phyloP scores from a whole-genome alignment of 2,797 vertebrate species.

The Chrysocyon brachyurus region DNA sequence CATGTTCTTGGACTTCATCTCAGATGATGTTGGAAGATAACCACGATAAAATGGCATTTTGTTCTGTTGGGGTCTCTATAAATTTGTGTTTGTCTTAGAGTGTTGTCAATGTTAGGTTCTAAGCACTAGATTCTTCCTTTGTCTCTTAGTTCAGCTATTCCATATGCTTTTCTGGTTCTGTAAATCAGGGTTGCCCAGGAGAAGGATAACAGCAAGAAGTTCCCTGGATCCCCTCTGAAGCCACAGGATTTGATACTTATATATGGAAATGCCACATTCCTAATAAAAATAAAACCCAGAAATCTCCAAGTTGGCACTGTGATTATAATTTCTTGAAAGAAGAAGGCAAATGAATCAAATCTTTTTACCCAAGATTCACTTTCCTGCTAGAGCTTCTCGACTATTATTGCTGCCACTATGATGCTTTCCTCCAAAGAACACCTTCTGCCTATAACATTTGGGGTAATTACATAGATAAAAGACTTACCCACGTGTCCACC shows the following conservation, averaged over 20 bases:
- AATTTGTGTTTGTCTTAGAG: background rate
- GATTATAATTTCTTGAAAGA: background rate
- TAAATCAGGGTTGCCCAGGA: background rate
- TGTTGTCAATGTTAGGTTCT: background rate
- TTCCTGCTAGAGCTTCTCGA: background rate
- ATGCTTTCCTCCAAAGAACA: background rate
- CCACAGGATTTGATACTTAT: background rate
- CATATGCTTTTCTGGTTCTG: background rate
- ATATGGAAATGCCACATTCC: constrained; percentile 15
- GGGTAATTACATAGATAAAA: background rate
- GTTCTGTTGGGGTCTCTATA: background rate
- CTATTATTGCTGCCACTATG: background rate
- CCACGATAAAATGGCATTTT: background rate
- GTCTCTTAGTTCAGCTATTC: background rate
- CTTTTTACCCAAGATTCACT: background rate
- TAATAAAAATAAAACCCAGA: constrained; percentile 44
- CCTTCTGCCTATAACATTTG: background rate
- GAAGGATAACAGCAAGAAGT: background rate
- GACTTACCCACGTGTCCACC: background rate
- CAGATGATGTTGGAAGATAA: background rate
- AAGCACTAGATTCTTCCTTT: background rate
- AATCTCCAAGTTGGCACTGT: background rate
- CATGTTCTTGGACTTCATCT: background rate
- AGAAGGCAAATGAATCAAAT: background rate
- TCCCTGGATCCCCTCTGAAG: background rate